Evolutionary conservation across 2,888 invertebrate genomes (phyloP), one percentile per base, ranked within the genome.

Genomic region (Drosophila subquinaria): DNA sequence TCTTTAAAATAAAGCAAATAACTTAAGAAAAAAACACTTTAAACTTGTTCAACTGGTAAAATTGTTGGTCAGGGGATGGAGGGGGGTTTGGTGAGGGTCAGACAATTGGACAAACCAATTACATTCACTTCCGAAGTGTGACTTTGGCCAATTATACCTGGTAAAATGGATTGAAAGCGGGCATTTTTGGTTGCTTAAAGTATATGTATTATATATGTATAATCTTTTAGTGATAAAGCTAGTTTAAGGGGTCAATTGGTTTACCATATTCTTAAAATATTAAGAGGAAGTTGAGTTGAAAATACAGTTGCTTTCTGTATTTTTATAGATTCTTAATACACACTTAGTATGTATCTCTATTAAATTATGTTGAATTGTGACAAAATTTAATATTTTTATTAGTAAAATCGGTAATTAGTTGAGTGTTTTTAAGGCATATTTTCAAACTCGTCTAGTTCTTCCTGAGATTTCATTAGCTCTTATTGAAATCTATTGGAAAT

Each of bases 81-180:
- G 20, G 23, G 15, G 15, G 6, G 27, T 10, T 38, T 10, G 13
- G n/a, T 11, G 51, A 48, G 15, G 15, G 43, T 11, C 33, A 47
- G 36, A 47, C 57, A 57, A 35, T 43, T 47, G 51, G 9, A 59
- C 30, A 45, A 6, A 57, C 40, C 62, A 51, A 74, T 67, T 66
- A 63, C 66, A 73, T 50, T 67, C 68, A 83, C 73, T 83, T 86
- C 82, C 83, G 78, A 84, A 81, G 74, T 17, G 47, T 84, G 78
- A 53, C 53, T 63, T 69, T 68, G 55, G 64, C 71, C 63, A 27
- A 47, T 47, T 8, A 47, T 23, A 30, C 47, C 11, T 27, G 30
- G 17, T 3, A 13, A 13, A 17, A 27, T 2, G 35, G 1, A 13
- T 17, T 27, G 13, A 17, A 20, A 55, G 6, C 17, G 30, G 30